phyloP scores from a whole-genome alignment of 2,888 invertebrate genomes.

The Sarcophaga rosellei region DNA sequence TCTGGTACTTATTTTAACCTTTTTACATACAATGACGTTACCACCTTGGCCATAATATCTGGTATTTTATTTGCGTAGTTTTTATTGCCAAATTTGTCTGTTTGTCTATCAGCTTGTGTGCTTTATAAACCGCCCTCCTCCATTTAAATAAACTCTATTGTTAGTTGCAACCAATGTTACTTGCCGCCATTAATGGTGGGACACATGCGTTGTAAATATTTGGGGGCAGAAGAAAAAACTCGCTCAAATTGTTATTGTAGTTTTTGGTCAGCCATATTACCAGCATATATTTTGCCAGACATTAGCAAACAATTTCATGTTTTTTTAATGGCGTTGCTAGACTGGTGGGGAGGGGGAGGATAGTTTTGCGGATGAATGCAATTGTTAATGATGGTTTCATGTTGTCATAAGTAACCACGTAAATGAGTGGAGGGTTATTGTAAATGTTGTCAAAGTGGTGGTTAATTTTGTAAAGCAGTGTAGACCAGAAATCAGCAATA shows the following conservation, averaged over 20 bases:
- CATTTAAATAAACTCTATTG: background rate
- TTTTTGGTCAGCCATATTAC: slow-evolving; percentile 67
- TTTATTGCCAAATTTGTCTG: no score
- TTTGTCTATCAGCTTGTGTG: background rate
- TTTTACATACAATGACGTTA: no score
- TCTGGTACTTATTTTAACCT: no score
- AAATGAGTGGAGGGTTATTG: slow-evolving; percentile 29
- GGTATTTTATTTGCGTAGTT: slow-evolving; percentile 14
- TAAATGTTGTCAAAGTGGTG: no score
- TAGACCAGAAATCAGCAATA: no score
- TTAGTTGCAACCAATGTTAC: slow-evolving; percentile 10
- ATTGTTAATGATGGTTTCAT: slow-evolving; percentile 58
- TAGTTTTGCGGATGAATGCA: slow-evolving; percentile 61
- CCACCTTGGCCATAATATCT: no score
- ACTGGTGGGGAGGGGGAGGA: slow-evolving; percentile 11
- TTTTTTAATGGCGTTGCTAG: slow-evolving; percentile 11
- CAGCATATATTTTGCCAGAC: slow-evolving; percentile 65
- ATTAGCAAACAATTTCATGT: slow-evolving; percentile 52
- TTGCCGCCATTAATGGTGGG: slow-evolving; percentile 20
- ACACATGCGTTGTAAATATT: slow-evolving; percentile 57
- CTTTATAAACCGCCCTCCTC: background rate
- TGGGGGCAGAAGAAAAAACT: slow-evolving; percentile 34
- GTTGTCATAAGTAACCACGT: slow-evolving; percentile 58
- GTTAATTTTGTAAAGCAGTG: no score
- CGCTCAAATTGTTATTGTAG: slow-evolving; percentile 62